A percentile compares a stretch with the other conserved stretches of the same genome.
phyloP scores from a whole-genome alignment of 1,140 invertebrate species.

The Parapsyche elsis region DNA sequence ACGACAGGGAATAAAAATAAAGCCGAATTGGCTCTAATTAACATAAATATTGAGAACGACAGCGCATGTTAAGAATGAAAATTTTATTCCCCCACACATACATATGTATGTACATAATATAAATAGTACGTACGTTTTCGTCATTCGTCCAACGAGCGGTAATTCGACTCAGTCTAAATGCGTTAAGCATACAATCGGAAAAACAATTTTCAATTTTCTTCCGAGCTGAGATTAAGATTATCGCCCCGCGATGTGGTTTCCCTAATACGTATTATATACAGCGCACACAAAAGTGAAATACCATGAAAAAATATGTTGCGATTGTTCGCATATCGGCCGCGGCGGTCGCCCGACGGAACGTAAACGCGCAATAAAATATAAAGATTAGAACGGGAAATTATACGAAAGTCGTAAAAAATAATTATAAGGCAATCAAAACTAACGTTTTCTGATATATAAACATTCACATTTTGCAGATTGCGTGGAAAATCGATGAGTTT shows the following conservation, averaged over 20 bases:
- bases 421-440: conserved; percentile 18
- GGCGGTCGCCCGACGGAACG: not conserved
- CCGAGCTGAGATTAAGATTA: conserved; percentile 21
- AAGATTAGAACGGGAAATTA: conserved; percentile 21
- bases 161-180: conserved; percentile 20
- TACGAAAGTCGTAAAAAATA: conserved; percentile 30
- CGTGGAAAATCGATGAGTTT: not conserved
- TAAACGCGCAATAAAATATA: conserved; percentile 11
- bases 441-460: conserved; percentile 22
- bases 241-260: conserved; percentile 9
- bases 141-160: not conserved
- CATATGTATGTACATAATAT: too few relatives aligned
- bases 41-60: conserved; percentile 27
- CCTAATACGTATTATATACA: not conserved
- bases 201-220: conserved; percentile 34
- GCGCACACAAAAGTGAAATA: conserved; percentile 11
- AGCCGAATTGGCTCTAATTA: conserved; percentile 8
- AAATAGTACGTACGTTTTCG: not conserved
- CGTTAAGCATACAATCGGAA: conserved; percentile 25
- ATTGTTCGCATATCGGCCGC: conserved; percentile 7
- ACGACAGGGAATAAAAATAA: not conserved
- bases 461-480: conserved; percentile 8
- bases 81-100: not conserved
- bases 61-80: conserved; percentile 15
- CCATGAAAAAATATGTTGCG: conserved; percentile 30